A percentile compares a stretch with the other conserved stretches of the same genome.
These are phyloP conservation scores for Orchestes rusci DNA, from an alignment of 2,888 invertebrate genomes.

Conservation along the genomic window DNA sequence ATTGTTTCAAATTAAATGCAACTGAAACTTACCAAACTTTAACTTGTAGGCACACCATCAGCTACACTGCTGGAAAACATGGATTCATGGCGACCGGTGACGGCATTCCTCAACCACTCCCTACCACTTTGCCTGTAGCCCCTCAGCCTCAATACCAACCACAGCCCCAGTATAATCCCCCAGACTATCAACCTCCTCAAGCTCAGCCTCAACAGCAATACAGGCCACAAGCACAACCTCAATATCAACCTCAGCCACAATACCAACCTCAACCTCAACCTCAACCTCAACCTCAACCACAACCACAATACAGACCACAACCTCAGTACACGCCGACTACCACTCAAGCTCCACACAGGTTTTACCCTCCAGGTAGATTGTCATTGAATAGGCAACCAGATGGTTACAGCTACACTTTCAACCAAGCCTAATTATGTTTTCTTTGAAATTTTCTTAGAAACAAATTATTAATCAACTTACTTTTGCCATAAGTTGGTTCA, in stretches of 20 bases:
- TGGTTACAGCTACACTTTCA: constrained; percentile 81
- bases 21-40: no score
- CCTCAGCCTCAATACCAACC: constrained; percentile 54
- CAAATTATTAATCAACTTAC: no score
- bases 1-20: no score
- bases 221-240: constrained; percentile 46
- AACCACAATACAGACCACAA: constrained; percentile 38
- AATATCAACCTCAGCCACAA: constrained; percentile 46
- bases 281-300: constrained; percentile 42
- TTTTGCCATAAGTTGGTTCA: no score
- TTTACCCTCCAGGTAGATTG: constrained; percentile 80
- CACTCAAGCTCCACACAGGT: constrained; percentile 65
- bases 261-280: constrained; percentile 44
- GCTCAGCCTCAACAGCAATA: constrained; percentile 44
- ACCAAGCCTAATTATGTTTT: constrained; percentile 48
- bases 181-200: constrained; percentile 44
- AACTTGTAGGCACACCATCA: constrained; percentile 55
- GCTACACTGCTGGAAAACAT: constrained; percentile 80
- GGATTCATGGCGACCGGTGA: constrained; percentile 77
- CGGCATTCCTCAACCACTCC: constrained; percentile 47
- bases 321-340: constrained; percentile 43
- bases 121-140: constrained; percentile 48
- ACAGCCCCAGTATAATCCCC: constrained; percentile 46
- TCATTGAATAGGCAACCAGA: constrained; percentile 81
- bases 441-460: no score